Percentiles rank a stretch among this genome's conserved stretches.
Conservation (phyloP, 2,797 vertebrate species). For the Macropus fuliginosus region DNA sequence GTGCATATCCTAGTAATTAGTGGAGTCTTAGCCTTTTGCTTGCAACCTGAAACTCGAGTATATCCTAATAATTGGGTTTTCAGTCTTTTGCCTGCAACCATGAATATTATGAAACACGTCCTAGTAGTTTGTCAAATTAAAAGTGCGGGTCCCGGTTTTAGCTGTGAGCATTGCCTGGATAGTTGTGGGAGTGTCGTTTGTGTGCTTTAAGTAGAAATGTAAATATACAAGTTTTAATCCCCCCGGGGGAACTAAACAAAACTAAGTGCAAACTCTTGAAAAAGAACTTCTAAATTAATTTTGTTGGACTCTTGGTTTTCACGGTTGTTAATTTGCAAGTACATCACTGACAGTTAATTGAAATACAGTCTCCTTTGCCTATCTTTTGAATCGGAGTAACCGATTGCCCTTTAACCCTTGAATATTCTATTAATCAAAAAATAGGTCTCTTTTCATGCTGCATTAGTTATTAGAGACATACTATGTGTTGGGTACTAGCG, state of each 20-base stretch:
- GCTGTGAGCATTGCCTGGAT: not conserved
- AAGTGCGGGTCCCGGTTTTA: conserved; percentile 12
- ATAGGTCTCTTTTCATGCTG: conserved; percentile 11
- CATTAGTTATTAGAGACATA: conserved; percentile 53
- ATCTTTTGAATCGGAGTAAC: conserved; percentile 28
- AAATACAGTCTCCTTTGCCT: conserved; percentile 63
- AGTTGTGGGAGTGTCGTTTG: no score
- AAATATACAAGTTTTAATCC: not conserved
- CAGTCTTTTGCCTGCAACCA: not conserved
- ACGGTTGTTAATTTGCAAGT: conserved; percentile 34
- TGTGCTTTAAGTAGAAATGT: not conserved
- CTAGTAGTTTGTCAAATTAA: conserved; percentile 15
- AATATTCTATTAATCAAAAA: conserved; percentile 8
- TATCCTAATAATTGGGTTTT: not conserved
- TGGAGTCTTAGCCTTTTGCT: not conserved
- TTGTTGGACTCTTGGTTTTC: conserved; percentile 12
- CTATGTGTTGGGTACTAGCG: conserved; percentile 21
- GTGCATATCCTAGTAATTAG: not conserved
- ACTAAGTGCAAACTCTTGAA: not conserved
- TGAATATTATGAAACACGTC: conserved; percentile 31
- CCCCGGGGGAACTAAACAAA: not conserved
- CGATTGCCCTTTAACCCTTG: conserved; percentile 52
- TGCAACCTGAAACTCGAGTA: not conserved
- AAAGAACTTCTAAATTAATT: not conserved
- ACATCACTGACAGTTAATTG: conserved; percentile 57